Percentiles rank a stretch among this genome's conserved stretches.
phyloP scores from a whole-genome alignment of 2,888 invertebrate genomes.

The Chaitophorus viminalis region DNA sequence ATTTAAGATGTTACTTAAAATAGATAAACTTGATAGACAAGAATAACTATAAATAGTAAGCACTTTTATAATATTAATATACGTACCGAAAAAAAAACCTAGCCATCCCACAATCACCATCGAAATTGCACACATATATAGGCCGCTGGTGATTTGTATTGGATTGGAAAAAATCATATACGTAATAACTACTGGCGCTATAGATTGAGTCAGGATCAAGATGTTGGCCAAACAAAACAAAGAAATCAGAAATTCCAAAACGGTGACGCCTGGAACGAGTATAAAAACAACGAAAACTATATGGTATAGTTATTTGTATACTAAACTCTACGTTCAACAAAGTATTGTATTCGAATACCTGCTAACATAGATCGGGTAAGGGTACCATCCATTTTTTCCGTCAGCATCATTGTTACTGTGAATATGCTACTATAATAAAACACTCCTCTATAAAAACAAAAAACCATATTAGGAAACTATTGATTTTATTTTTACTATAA shows the following conservation, averaged over 20 bases:
- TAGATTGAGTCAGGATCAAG: neutral
- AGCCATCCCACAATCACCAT: slow-evolving; percentile 12
- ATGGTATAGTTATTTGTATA: no score
- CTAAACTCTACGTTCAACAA: no score
- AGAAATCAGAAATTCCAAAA: slow-evolving; percentile 28
- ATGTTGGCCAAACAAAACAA: neutral
- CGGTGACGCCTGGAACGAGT: slow-evolving; percentile 29
- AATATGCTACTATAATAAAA: slow-evolving; percentile 29
- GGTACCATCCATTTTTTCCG: slow-evolving; percentile 40
- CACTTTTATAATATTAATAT: no score
- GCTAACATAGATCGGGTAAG: slow-evolving; percentile 44
- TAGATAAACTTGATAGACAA: no score
- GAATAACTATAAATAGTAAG: no score
- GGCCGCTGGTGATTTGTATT: neutral
- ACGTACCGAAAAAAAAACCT: slow-evolving; percentile 45
- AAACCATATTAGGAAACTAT: neutral
- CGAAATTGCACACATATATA: neutral
- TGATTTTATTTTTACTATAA: no score
- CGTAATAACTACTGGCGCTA: neutral
- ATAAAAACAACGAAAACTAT: neutral
- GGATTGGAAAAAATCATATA: slow-evolving; percentile 17
- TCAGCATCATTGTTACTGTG: slow-evolving; percentile 9
- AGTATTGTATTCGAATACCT: neutral
- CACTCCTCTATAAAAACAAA: neutral
- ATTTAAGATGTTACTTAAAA: no score